These are phyloP conservation scores for Fistularia tabacaria DNA, from an alignment of 2,797 vertebrate genomes.

Conservation along the genomic window DNA sequence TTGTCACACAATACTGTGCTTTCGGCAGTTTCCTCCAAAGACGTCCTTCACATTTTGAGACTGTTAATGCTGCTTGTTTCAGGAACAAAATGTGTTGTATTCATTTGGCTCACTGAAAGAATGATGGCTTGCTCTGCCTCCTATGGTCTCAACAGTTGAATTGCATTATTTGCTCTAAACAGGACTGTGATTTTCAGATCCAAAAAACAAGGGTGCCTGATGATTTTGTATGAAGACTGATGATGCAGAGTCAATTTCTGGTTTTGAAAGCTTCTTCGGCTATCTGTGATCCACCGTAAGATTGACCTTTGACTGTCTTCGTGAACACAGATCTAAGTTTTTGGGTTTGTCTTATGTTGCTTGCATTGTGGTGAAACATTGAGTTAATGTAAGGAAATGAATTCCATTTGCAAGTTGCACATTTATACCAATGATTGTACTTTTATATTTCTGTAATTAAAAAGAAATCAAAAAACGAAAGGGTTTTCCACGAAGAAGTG, in stretches of 20 bases:
- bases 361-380: conserved; percentile 72
- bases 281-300: conserved; percentile 44
- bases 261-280: conserved; percentile 20
- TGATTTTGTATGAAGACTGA: conserved; percentile 5
- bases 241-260: conserved; percentile 13
- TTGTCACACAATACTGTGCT: too few relatives aligned
- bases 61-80: conserved; percentile 14
- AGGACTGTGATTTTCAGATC: conserved; percentile 25
- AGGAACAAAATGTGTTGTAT: conserved; percentile 24
- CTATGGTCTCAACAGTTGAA: conserved; percentile 33
- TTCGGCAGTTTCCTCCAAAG: too few relatives aligned
- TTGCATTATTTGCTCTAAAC: conserved; percentile 30
- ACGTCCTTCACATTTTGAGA: background rate
- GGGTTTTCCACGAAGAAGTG: conserved; percentile 64
- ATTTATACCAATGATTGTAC: conserved; percentile 84
- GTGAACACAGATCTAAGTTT: conserved; percentile 23
- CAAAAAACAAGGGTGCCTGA: conserved; percentile 1
- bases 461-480: conserved; percentile 56
- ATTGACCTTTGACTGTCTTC: conserved; percentile 36
- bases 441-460: conserved; percentile 82
- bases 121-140: conserved; percentile 28
- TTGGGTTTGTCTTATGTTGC: conserved; percentile 57
- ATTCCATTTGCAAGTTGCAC: conserved; percentile 80
- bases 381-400: conserved; percentile 76
- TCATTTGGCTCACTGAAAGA: conserved; percentile 23